A percentile compares a stretch with the other conserved stretches of the same genome.
These are phyloP conservation scores for Macrosoma leucophasiata DNA, from an alignment of 2,888 invertebrate genomes.

Conservation along the genomic window DNA sequence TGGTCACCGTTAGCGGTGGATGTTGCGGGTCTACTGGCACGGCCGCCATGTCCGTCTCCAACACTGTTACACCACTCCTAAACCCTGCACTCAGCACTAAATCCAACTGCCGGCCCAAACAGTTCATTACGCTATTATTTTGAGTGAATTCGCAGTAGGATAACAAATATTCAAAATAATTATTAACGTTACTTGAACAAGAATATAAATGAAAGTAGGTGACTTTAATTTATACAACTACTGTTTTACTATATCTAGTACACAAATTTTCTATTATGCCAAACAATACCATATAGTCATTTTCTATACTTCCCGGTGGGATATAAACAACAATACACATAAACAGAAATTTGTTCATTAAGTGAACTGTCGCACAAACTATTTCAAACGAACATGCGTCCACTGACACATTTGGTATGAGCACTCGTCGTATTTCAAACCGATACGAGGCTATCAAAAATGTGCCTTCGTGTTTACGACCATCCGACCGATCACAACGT, in stretches of 20 bases:
- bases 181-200: background rate
- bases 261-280: conserved; percentile 17
- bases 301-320: conserved; percentile 2
- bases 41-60: conserved; percentile 5
- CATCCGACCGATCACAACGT: conserved; percentile 19
- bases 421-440: conserved; percentile 2
- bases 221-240: conserved; percentile 2
- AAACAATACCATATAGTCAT: conserved; percentile 16
- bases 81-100: conserved; percentile 3
- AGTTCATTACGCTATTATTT: conserved; percentile 1
- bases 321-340: conserved; percentile 6
- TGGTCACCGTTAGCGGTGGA: conserved; percentile 5
- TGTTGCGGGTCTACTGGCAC: conserved; percentile 5
- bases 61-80: conserved; percentile 1
- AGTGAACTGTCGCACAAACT: conserved; percentile 2
- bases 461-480: conserved; percentile 5
- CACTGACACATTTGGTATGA: background rate
- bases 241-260: conserved; percentile 7
- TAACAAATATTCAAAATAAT: conserved; percentile 6
- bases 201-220: conserved; percentile 6
- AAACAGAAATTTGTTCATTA: conserved; percentile 1
- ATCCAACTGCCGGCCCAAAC: conserved; percentile 4
- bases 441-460: conserved; percentile 1
- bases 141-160: conserved; percentile 5
- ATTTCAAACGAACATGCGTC: conserved; percentile 1